A percentile compares a stretch with the other conserved stretches of the same genome.
These are phyloP conservation scores for western clawed frog (Xenopus tropicalis) DNA, from an alignment of 2,113 vertebrate genomes.

Conservation along the genomic window UCB_Xtro_10.0 CM004446.2:115934501-115935000, in stretches of 20 bases:
- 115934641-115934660: conserved; percentile 76
- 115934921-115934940: conserved; percentile 69
- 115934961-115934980: conserved; percentile 78
- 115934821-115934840: conserved; percentile 68
- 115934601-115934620: conserved; percentile 81
- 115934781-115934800: conserved; percentile 71
- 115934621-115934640: conserved; percentile 80
- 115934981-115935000: conserved; percentile 75
- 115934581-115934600: conserved; percentile 66
- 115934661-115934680: conserved; percentile 82
- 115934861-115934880: conserved; percentile 53
- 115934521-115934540: no score
- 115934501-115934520: no score
- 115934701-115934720: conserved; percentile 79
- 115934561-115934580: no score
- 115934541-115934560: no score
- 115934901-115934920: conserved; percentile 65
- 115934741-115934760: conserved; percentile 91
- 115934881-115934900: conserved; percentile 61
- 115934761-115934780: conserved; percentile 86
- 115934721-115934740: conserved; percentile 74
- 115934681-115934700: conserved; percentile 78
- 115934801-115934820: conserved; percentile 77
- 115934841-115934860: conserved; percentile 70
- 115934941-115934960: conserved; percentile 68